Evolutionary conservation across 2,888 invertebrate species (phyloP).

Genomic region (Cylindroiulus punctatus): DNA sequence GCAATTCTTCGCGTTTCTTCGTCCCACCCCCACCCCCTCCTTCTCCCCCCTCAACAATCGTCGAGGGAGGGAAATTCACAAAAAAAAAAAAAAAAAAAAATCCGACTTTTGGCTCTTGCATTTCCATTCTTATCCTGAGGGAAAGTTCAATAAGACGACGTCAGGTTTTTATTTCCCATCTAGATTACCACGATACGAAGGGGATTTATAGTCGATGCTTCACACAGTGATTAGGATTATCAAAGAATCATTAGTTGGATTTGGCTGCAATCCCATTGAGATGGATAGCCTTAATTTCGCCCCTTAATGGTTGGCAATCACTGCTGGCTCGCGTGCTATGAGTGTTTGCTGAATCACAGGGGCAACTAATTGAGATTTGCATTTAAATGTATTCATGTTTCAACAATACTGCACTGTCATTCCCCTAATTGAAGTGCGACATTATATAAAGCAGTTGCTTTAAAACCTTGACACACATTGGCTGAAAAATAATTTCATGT

Average conservation of each 20-base stretch:
- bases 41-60: neutral
- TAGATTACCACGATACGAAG: neutral
- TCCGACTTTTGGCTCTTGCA: neutral
- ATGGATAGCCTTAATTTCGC: neutral
- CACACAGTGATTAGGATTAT: neutral
- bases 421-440: no score
- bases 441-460: no score
- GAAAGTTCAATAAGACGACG: constrained; percentile 27
- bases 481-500: no score
- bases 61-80: constrained; percentile 12
- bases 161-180: neutral
- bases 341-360: neutral
- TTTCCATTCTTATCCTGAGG: neutral
- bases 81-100: constrained; percentile 37
- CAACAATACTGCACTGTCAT: no score
- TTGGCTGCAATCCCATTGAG: neutral
- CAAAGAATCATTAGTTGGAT: neutral
- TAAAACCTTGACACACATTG: no score
- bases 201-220: constrained; percentile 3
- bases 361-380: neutral
- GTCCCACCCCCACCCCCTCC: neutral
- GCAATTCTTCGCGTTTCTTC: constrained; percentile 3
- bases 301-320: neutral
- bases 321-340: neutral
- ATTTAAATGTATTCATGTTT: no score